Conservation (phyloP, 2,888 invertebrate species). For the Plebejus anna region DNA sequence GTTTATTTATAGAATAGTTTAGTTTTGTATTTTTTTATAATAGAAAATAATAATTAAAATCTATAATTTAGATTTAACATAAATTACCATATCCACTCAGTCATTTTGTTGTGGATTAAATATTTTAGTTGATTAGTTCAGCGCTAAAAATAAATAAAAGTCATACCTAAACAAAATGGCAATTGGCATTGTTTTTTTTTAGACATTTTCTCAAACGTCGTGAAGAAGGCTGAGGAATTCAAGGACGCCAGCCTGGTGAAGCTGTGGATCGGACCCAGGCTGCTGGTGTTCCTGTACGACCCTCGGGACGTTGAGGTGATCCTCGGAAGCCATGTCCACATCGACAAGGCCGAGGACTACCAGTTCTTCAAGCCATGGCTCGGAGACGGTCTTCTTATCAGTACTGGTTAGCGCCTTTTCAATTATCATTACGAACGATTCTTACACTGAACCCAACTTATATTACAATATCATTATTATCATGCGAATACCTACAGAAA, state of each 20-base stretch:
- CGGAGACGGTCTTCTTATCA: slow-evolving; percentile 89
- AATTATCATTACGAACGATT: slow-evolving; percentile 18
- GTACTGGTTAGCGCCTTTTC: slow-evolving; percentile 80
- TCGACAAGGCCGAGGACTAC: slow-evolving; percentile 90
- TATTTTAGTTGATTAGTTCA: neutral
- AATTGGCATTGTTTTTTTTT: slow-evolving; percentile 28
- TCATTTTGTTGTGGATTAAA: neutral
- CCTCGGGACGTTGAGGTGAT: slow-evolving; percentile 89
- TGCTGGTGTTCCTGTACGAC: slow-evolving; percentile 86
- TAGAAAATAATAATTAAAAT: too few relatives aligned
- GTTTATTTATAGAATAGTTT: too few relatives aligned
- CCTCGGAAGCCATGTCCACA: slow-evolving; percentile 88
- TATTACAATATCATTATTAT: neutral
- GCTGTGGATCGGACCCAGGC: slow-evolving; percentile 88
- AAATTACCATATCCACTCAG: neutral
- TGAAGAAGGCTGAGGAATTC: slow-evolving; percentile 75
- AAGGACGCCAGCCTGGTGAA: slow-evolving; percentile 79
- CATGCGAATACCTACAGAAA: neutral
- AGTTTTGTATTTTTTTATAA: too few relatives aligned
- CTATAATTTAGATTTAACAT: neutral
- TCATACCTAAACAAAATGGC: neutral
- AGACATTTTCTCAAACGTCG: slow-evolving; percentile 86
- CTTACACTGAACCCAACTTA: neutral
- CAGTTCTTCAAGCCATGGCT: slow-evolving; percentile 91
- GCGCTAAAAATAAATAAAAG: neutral